Base-by-base conservation (phyloP, 2,113 vertebrate genomes). In the Crocuta crocuta region DNA sequence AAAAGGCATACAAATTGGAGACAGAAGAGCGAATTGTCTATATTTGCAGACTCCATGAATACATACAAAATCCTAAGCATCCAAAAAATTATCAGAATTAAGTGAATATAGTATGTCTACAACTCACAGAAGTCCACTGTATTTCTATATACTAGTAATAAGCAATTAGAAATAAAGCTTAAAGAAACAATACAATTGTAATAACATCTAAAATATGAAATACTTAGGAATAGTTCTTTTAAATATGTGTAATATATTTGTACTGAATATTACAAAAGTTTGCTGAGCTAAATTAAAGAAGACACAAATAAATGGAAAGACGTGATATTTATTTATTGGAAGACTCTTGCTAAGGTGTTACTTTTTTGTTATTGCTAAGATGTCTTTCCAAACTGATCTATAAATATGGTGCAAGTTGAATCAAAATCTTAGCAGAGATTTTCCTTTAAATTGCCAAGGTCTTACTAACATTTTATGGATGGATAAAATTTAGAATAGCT, bases 211-310 rank as follows among this genome's bases (percentile, higher is more conserved):
- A 73, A 94, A 73, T 39, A 55, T 65, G 10, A 86, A 55, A 50
- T 63, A 85, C 2, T 76, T 63, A 35, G 11, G 55, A 71, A 78
- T 8, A 48, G 65, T 80, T 91, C 35, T 9, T 68, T 93, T 73
- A 81, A 96, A 91, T 73, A 73, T 80, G 48, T 80, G 31, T 58
- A 91, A 91, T 21, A 80, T 81, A 81, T 86, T 91, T 86, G 35
- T 17, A 89, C 4, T 93, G 13, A 94, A n/a, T 86, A 43, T 94
- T 35, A 71, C n/a, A 81, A 91, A 73, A 23, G 12, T 43, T 70
- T 71, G 28, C 28, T 71, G 63, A 85, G 26, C 53, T 80, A 55
- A 85, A 68, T n/a, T 48, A 48, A 80, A 91, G 26, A 94, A 85
- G 65, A 65, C 21, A 89, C 21, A 92, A 71, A 71, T 53, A 71